Base-by-base conservation (phyloP, 2,888 invertebrate species). In the Beris morrisii region DNA sequence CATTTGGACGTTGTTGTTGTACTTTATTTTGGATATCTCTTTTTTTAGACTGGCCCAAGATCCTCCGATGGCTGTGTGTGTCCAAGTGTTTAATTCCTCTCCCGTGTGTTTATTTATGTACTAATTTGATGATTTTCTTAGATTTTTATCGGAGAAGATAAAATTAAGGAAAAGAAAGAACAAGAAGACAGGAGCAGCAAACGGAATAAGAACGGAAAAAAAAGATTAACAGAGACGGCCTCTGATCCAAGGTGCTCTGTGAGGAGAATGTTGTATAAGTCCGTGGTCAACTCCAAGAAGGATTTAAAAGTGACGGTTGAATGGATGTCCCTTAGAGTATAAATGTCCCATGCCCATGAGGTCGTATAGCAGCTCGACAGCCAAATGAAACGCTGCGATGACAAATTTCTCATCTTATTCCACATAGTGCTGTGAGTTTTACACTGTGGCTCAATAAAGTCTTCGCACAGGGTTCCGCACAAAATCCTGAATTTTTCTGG, bases 51-150 rank as follows among this genome's bases (percentile, higher is more conserved):
- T 56, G 38, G n/a, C 13, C 38, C 38, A 56, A 43, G 55, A 56
- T 56, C 55, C 5, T 53, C 53, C n/a, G 53, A 53, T 56, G 55
- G 6, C 43, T 56, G 55, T 56, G 55, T 56, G 55, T 56, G 55
- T 56, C 55, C 55, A 56, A 56, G 55, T 56, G 55, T 56, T 65
- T 63, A 54, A 59, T 61, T 59, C 52, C 53, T 64, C 61, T 53
- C 53, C 13, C 63, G 50, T 56, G 38, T 38, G 65, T 68, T 65
- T 65, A 68, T 68, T 65, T 65, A 68, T 68, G 65, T 65, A 68
- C 68, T 68, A 68, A 68, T 68, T 68, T 68, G 68, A 68, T 65
- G 68, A 68, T 68, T 68, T 68, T 68, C 63, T 65, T 57, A 68
- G 68, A 68, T 68, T 68, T 67, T 68, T 68, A 68, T 68, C 68